Conservation (phyloP, 2,113 vertebrate genomes). For the Otus sunia region DNA sequence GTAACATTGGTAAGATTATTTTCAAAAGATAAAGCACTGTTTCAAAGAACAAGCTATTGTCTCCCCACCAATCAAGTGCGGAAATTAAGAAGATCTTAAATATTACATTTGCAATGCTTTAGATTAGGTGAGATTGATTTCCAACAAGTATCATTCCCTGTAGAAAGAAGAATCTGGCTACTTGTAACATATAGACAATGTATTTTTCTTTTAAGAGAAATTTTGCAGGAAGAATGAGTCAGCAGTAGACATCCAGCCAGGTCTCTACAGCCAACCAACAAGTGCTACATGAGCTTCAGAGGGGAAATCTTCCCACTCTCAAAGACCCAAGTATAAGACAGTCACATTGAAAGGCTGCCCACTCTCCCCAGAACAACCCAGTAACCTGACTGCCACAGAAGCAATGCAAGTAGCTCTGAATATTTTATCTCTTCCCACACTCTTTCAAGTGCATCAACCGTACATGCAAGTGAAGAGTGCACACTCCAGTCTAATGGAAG, state of each 20-base stretch:
- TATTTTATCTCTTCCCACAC: neutral
- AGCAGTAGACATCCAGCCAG: neutral
- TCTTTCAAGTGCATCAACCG: neutral
- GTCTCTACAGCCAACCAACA: neutral
- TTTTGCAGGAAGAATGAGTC: neutral
- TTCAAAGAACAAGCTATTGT: neutral
- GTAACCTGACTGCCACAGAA: neutral
- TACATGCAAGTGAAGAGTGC: fast-evolving
- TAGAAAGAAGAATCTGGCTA: neutral
- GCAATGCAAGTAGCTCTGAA: neutral
- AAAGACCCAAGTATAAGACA: neutral
- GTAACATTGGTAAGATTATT: neutral
- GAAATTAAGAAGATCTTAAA: neutral
- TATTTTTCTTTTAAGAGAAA: neutral
- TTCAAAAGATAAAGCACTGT: neutral
- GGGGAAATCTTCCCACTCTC: neutral
- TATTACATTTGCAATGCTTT: neutral
- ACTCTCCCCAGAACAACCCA: neutral
- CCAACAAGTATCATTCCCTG: neutral
- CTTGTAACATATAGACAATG: fast-evolving
- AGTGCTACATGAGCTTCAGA: fast-evolving
- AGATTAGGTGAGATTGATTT: neutral
- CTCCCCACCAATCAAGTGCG: neutral
- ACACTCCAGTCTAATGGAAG: neutral
- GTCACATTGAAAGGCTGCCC: neutral